These are phyloP conservation scores for Tachina lurida DNA, from an alignment of 2,888 invertebrate species.

Conservation along the genomic window DNA sequence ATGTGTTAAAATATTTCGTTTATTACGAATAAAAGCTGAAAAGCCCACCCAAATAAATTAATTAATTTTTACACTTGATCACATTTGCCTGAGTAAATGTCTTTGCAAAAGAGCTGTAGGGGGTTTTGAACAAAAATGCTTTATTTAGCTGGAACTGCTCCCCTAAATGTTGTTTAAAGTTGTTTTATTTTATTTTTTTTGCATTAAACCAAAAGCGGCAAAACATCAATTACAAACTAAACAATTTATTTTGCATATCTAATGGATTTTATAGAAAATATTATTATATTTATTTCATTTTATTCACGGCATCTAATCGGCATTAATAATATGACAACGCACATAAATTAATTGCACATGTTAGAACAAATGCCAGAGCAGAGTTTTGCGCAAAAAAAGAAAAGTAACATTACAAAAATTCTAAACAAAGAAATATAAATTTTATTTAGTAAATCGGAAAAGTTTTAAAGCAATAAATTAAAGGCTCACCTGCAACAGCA, in stretches of 20 bases:
- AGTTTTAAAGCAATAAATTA: slow-evolving; percentile 18
- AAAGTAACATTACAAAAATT: slow-evolving; percentile 2
- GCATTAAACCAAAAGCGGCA: slow-evolving; percentile 46
- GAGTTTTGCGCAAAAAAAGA: not conserved
- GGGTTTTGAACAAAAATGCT: not conserved
- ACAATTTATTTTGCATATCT: slow-evolving; percentile 70
- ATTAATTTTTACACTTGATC: not conserved
- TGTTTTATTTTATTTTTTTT: slow-evolving; percentile 9
- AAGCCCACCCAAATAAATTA: not conserved
- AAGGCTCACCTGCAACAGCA: slow-evolving; percentile 16
- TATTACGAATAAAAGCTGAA: too few species aligned
- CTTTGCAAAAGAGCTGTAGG: not conserved
- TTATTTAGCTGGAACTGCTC: slow-evolving; percentile 24
- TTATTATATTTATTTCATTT: not conserved
- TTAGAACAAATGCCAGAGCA: slow-evolving; percentile 26
- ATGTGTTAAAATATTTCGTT: too few species aligned
- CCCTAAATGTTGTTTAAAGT: not conserved
- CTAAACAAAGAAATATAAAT: slow-evolving; percentile 4
- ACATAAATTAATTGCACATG: slow-evolving; percentile 53
- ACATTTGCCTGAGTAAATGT: not conserved
- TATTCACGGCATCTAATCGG: slow-evolving; percentile 54
- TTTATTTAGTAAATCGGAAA: slow-evolving; percentile 4
- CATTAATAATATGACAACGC: slow-evolving; percentile 62
- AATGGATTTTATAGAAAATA: slow-evolving; percentile 54
- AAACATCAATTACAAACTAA: slow-evolving; percentile 64